Evolutionary conservation across 2,888 invertebrate genomes (phyloP).

Genomic region (Rhogogaster chlorosoma): DNA sequence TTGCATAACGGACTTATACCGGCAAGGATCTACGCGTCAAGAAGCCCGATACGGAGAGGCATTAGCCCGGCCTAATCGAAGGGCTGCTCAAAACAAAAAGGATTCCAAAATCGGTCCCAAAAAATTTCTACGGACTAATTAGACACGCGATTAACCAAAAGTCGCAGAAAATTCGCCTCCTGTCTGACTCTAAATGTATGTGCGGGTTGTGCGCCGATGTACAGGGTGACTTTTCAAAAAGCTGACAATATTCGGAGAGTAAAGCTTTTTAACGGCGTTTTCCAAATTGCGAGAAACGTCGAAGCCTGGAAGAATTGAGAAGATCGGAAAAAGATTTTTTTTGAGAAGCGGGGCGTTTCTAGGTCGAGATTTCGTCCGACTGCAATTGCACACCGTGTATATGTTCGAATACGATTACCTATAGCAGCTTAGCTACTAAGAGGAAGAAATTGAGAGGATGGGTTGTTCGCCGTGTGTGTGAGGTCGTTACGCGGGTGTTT

Average conservation of each 20-base stretch:
- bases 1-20: constrained; percentile 68
- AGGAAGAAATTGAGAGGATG: constrained; percentile 6
- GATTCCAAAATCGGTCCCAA: not conserved
- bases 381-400: not conserved
- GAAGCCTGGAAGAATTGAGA: no score
- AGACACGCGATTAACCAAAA: not conserved
- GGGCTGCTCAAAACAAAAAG: not conserved
- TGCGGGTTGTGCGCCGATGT: not conserved
- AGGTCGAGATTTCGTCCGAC: no score
- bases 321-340: no score
- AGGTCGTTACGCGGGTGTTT: constrained; percentile 72
- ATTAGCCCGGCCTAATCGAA: constrained; percentile 51
- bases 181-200: constrained; percentile 15
- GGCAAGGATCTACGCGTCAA: no score
- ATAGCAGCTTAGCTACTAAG: not conserved
- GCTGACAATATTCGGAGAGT: no score
- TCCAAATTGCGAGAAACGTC: no score
- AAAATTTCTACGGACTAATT: not conserved
- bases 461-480: not conserved
- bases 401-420: not conserved
- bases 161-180: no score
- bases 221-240: not conserved
- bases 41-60: constrained; percentile 62
- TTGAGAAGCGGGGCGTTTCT: no score
- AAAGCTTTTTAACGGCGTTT: no score